phyloP scores from a whole-genome alignment of 2,797 vertebrate species.

The Pseudomugil tenellus region DNA sequence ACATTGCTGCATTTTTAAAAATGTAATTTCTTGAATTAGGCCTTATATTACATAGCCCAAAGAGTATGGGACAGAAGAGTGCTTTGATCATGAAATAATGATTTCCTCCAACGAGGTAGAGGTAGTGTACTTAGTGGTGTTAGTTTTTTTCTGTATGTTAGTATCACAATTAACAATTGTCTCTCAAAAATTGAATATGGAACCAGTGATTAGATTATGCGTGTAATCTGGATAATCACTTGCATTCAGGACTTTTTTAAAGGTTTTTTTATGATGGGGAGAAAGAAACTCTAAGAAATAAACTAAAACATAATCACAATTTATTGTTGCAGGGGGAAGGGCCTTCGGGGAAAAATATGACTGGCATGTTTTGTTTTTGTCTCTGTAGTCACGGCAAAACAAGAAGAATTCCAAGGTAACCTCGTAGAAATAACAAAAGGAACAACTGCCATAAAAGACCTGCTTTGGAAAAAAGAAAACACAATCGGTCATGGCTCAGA shows the following conservation, averaged over 20 bases:
- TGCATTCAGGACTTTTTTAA: no score
- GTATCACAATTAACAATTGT: no score
- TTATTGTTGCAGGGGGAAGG: conserved; percentile 1
- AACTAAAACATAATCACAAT: no score
- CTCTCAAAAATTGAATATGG: no score
- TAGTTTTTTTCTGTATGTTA: no score
- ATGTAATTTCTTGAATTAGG: conserved; percentile 3
- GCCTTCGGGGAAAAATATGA: conserved; percentile 17
- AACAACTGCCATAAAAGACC: conserved; percentile 59
- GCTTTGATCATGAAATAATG: not conserved
- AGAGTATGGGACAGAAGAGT: no score
- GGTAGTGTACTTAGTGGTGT: no score
- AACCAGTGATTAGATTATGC: no score
- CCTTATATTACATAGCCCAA: not conserved
- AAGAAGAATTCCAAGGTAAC: conserved; percentile 60
- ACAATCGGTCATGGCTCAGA: conserved; percentile 41
- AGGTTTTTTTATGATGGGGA: no score
- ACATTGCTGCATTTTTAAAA: not conserved
- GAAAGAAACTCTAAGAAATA: no score
- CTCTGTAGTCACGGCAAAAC: conserved; percentile 44
- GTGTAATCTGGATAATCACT: no score
- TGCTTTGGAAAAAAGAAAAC: conserved; percentile 50
- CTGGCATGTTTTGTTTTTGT: conserved; percentile 39
- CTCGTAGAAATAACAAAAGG: conserved; percentile 51
- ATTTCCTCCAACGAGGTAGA: not conserved